Base-by-base conservation (phyloP, 2,888 invertebrate genomes). In the Masnerella sp. region DNA sequence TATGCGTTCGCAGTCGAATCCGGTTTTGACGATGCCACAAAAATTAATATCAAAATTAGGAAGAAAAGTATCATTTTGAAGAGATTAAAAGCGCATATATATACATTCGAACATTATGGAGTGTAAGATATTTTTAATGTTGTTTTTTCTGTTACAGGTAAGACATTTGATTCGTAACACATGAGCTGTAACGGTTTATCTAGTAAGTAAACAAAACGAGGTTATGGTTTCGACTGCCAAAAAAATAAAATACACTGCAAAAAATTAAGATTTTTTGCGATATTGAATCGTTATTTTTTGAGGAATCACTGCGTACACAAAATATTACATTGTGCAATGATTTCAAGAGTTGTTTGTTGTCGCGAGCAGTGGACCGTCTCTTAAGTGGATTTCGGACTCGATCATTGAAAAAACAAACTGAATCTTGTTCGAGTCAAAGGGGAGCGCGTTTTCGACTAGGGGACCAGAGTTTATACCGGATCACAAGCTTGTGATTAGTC, bases 351-450 rank as follows among this genome's bases (percentile, higher is more conserved):
- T 84, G 85, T 85, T 84, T 85, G 83, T 85, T 83, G 84, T 84
- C 78, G 76, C 80, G 79, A 73, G 79, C 79, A 80, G 79, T 79
- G 79, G 81, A 75, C 80, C 82, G 78, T 80, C 77, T 71, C 78
- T 82, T 79, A 79, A 85, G 84, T 83, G 85, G 82, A 79, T 81
- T 80, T 80, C 78, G 72, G 76, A 80, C 79, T 75, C 78, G 77
- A 80, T 78, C 80, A 76, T 80, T 84, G 83, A 82, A 84, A 86
- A 86, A 87, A 87, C 83, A 86, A 86, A 86, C 84, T 77, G 78
- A 80, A 81, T 80, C 81, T 77, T 74, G 77, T 78, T 54, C 75
- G 76, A 69, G 47, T 75, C 70, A 64, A 67, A 69, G 73, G 78
- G 77, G 78, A 75, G 76, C 77, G 72, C 74, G 77, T 77, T 77